A percentile compares a stretch with the other conserved stretches of the same genome.
Conservation (phyloP, 2,888 invertebrate species). For the Panopea generosa region DNA sequence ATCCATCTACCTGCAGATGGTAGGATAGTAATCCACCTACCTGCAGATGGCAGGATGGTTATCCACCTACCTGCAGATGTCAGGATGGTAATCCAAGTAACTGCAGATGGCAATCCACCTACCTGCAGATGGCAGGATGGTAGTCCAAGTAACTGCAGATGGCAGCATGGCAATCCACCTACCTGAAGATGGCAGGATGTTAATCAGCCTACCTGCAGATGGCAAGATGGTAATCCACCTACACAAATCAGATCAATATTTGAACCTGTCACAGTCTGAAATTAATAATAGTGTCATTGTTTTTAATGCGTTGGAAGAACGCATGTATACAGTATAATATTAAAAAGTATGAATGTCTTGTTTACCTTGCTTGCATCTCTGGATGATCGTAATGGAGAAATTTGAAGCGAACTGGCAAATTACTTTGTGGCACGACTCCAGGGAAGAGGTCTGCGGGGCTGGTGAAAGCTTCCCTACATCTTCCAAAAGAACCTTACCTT, state of each 20-base stretch:
- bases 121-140: constrained; percentile 41
- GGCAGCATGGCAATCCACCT: constrained; percentile 42
- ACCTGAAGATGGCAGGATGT: constrained; percentile 30
- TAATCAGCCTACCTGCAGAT: constrained; percentile 32
- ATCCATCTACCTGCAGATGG: constrained; percentile 35
- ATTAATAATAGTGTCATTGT: too few relatives aligned
- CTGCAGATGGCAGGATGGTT: constrained; percentile 45
- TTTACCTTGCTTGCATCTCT: too few relatives aligned
- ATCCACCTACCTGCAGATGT: constrained; percentile 40
- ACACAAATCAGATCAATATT: too few relatives aligned
- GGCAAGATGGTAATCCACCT: constrained; percentile 45
- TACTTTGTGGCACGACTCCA: too few relatives aligned
- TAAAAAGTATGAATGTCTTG: too few relatives aligned
- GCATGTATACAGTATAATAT: too few relatives aligned
- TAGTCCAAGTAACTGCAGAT: constrained; percentile 36
- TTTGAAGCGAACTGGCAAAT: too few relatives aligned
- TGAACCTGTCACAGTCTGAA: too few relatives aligned
- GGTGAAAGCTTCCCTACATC: constrained; percentile 42
- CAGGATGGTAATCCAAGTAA: constrained; percentile 44
- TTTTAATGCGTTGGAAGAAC: too few relatives aligned
- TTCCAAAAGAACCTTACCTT: constrained; percentile 17
- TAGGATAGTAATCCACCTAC: constrained; percentile 15
- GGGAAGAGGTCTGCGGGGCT: constrained; percentile 31
- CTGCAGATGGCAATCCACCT: constrained; percentile 25
- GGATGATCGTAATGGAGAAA: too few relatives aligned